These are phyloP conservation scores for Martes flavigula DNA, from an alignment of 2,797 vertebrate species.

Conservation along the genomic window DNA sequence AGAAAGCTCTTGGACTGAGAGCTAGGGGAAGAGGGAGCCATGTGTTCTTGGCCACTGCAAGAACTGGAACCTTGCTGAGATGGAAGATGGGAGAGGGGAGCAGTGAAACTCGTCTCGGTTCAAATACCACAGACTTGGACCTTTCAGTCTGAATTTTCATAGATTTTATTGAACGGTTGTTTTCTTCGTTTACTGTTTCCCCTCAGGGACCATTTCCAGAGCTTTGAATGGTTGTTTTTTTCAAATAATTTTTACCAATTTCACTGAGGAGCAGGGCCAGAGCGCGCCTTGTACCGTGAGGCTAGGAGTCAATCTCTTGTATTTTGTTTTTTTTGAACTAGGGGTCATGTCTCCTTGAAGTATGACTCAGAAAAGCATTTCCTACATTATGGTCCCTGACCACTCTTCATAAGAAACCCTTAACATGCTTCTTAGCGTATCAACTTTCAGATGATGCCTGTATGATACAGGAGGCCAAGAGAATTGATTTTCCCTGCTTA, in stretches of 20 bases:
- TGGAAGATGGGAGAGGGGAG: too few relatives aligned
- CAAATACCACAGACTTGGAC: neutral
- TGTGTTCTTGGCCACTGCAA: neutral
- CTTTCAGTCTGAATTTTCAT: conserved; percentile 1
- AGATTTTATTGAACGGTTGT: neutral
- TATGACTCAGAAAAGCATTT: neutral
- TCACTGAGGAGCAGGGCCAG: neutral
- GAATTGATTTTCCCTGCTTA: conserved; percentile 26
- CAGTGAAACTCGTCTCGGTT: neutral
- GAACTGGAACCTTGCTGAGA: neutral
- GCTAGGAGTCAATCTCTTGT: neutral
- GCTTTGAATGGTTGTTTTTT: neutral
- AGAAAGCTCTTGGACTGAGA: neutral
- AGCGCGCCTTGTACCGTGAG: neutral
- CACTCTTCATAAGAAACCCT: neutral
- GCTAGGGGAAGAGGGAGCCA: neutral
- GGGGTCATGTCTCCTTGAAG: neutral
- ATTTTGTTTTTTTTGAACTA: neutral
- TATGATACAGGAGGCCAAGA: neutral
- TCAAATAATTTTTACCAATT: neutral
- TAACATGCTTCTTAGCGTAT: neutral
- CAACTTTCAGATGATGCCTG: neutral
- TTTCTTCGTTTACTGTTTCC: conserved; percentile 33
- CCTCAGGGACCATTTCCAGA: neutral
- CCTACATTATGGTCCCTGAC: neutral